Percentiles rank a stretch among this genome's conserved stretches.
Evolutionary conservation across 2,797 vertebrate genomes (phyloP).

Genomic region (Miichthys miiuy): DNA sequence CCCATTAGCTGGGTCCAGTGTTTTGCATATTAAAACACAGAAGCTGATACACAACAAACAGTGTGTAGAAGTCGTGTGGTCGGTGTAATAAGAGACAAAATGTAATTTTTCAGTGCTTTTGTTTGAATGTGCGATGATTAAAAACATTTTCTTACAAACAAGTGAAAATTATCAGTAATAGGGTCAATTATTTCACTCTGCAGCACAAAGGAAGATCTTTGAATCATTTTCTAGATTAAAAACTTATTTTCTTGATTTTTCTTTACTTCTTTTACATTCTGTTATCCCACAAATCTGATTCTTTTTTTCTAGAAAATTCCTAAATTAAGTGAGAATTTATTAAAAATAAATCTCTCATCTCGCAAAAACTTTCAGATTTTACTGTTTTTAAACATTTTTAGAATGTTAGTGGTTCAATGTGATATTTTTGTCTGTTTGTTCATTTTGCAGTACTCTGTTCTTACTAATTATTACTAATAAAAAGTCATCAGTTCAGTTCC

Average conservation of each 20-base stretch:
- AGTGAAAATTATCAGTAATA: not conserved
- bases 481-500: not conserved
- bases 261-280: not conserved
- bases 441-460: not conserved
- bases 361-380: not conserved
- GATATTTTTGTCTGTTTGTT: not conserved
- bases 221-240: not conserved
- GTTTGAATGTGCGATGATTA: not conserved
- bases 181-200: not conserved
- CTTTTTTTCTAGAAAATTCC: not conserved
- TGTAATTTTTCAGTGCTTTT: not conserved
- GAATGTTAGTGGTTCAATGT: not conserved
- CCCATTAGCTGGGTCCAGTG: slow-evolving; percentile 46
- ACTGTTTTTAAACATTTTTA: not conserved
- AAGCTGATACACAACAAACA: slow-evolving; percentile 42
- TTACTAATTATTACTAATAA: not conserved
- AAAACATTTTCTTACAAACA: not conserved
- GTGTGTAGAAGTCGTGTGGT: slow-evolving; percentile 16
- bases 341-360: not conserved
- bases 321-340: not conserved
- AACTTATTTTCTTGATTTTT: not conserved
- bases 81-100: not conserved
- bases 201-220: not conserved
- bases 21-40: slow-evolving; percentile 29
- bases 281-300: not conserved